A percentile compares a stretch with the other conserved stretches of the same genome.
These are phyloP conservation scores for Anagrus nilaparvatae DNA, from an alignment of 1,140 invertebrate genomes.

Conservation along the genomic window DNA sequence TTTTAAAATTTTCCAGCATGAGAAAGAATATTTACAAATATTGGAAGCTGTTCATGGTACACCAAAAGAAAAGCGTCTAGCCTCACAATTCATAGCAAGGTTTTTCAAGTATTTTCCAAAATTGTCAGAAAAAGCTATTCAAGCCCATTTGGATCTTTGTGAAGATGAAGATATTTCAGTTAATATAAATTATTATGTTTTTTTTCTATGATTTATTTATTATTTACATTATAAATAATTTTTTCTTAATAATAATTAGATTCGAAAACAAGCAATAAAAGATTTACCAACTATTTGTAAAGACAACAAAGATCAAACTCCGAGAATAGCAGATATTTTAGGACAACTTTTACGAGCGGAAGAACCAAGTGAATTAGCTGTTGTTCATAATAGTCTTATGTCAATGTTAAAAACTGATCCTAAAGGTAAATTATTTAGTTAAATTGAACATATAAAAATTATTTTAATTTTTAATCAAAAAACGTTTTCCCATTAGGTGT, in stretches of 20 bases:
- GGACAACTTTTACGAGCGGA: conserved; percentile 82
- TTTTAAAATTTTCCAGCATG: conserved; percentile 59
- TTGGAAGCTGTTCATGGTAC: conserved; percentile 74
- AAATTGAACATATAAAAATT: no score
- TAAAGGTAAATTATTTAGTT: no score
- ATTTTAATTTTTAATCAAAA: not conserved
- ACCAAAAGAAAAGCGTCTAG: conserved; percentile 82
- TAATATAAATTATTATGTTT: conserved; percentile 35
- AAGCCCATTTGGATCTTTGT: conserved; percentile 88
- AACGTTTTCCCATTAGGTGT: conserved; percentile 43
- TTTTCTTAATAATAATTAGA: conserved; percentile 48
- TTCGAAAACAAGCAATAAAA: conserved; percentile 91
- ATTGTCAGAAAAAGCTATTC: conserved; percentile 73
- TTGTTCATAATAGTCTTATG: conserved; percentile 63
- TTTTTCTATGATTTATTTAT: conserved; percentile 14
- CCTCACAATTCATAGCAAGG: conserved; percentile 89
- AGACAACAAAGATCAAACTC: conserved; percentile 70
- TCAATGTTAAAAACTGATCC: conserved; percentile 53
- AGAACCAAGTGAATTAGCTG: conserved; percentile 67
- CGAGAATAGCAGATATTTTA: conserved; percentile 84
- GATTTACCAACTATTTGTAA: conserved; percentile 82
- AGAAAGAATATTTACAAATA: conserved; percentile 79
- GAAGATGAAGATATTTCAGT: conserved; percentile 90
- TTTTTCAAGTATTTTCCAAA: conserved; percentile 90
- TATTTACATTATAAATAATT: conserved; percentile 14